Evolutionary conservation across 2,113 vertebrate species (phyloP), one percentile per base, ranked within the genome.

Genomic region (Syngnathoides biaculeatus): DNA sequence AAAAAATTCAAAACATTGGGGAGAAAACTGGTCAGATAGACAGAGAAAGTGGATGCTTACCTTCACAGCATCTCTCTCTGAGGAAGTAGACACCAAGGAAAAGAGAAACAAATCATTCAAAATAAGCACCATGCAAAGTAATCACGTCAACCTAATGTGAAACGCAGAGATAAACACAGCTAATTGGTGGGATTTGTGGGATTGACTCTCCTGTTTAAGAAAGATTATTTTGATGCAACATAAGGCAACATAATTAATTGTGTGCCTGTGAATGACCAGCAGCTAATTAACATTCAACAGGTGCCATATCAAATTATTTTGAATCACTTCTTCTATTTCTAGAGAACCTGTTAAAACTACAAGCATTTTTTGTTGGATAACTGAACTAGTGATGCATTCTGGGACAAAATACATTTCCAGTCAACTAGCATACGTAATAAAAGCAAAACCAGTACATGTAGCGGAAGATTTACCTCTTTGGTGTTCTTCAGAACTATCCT

Each of bases 1-100:
- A 50, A 4, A 9, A 52, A 9, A 0, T n/a, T 22, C 20, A 1
- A n/a, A 52, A 52, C 20, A 17, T 8, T 11, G 1, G 20, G 10
- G 7, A 52, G 17, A 17, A 35, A 27, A 35, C 30, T 27, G 27
- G 13, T 27, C 55, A 20, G 24, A 48, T 64, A 26, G 8, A 47
- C 8, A n/a, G 27, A 43, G 35, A 4, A 43, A 35, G 14, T 17
- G 17, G 45, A 43, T 63, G 63, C 87, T 85, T 84, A 89, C 89
- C 86, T 90, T 90, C 64, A 89, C 84, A 1, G 85, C 87, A 78
- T 89, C 89, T 86, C 87, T 87, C 68, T 89, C 89, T 90, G 86
- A 78, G 66, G 64, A 69, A 62, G 64, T 15, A 0, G 62, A 62
- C 47, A 30, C 26, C 13, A 43, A 27, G 55, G 61, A 53, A 73